Conservation (phyloP, 2,797 vertebrate genomes). For the Staurois parvus region DNA sequence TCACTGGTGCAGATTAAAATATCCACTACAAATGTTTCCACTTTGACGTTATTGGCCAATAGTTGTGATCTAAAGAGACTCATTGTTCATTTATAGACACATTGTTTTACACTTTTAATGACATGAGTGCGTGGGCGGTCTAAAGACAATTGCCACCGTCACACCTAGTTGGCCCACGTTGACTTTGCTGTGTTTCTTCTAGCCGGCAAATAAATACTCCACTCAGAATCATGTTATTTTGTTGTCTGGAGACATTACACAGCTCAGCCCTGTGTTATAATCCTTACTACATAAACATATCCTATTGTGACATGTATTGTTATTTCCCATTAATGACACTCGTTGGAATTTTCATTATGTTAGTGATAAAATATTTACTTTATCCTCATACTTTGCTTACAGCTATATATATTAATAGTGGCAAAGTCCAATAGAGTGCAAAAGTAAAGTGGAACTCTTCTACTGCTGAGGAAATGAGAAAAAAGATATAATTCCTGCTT, state of each 20-base stretch:
- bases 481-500: too few species aligned
- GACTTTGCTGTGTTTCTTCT: conserved; percentile 16
- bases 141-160: conserved; percentile 12
- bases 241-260: not conserved
- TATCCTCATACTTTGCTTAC: not conserved
- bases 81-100: conserved; percentile 28
- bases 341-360: not conserved
- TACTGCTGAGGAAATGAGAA: too few species aligned
- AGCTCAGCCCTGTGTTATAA: not conserved
- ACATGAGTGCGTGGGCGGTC: conserved; percentile 25
- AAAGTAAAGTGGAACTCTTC: not conserved
- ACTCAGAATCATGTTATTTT: not conserved
- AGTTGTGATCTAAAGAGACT: not conserved
- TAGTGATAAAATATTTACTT: conserved; percentile 4
- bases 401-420: not conserved
- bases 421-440: not conserved
- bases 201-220: conserved; percentile 1
- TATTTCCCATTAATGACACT: not conserved
- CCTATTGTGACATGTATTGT: not conserved
- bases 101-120: conserved; percentile 45
- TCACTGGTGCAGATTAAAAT: too few species aligned
- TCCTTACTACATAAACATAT: not conserved
- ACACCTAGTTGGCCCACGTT: conserved; percentile 40
- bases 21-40: too few species aligned
- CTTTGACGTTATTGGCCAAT: too few species aligned